Conservation (phyloP, 2,888 invertebrate genomes). For the Falcaria lacertinaria region DNA sequence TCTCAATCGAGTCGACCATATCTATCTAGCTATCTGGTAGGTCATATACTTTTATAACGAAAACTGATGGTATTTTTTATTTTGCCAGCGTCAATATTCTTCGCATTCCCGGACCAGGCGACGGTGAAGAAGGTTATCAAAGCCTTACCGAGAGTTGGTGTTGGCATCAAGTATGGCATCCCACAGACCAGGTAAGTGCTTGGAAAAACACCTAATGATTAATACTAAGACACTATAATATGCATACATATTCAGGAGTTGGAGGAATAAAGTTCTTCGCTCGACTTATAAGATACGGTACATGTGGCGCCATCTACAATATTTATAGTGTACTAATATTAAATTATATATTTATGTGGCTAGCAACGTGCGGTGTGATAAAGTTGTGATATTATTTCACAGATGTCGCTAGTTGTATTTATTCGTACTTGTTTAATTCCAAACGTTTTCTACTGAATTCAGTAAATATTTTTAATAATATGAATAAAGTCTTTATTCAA, state of each 20-base stretch:
- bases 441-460: too few relatives aligned
- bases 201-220: too few relatives aligned
- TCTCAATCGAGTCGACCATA: too few relatives aligned
- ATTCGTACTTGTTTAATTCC: too few relatives aligned
- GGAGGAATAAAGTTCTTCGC: too few relatives aligned
- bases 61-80: too few relatives aligned
- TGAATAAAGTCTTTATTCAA: too few relatives aligned
- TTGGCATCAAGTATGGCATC: slow-evolving; percentile 99
- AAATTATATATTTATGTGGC: slow-evolving; percentile 27
- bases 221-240: too few relatives aligned
- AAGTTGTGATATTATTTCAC: slow-evolving; percentile 2
- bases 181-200: slow-evolving; percentile 93
- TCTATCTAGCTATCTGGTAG: too few relatives aligned
- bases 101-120: slow-evolving; percentile 97
- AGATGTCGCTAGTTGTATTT: slow-evolving; percentile 28
- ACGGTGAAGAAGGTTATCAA: slow-evolving; percentile 99
- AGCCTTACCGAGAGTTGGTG: slow-evolving; percentile 97
- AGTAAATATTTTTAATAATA: too few relatives aligned
- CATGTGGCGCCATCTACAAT: neutral
- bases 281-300: neutral
- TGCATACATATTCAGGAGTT: too few relatives aligned
- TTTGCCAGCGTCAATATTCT: slow-evolving; percentile 96
- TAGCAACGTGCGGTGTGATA: slow-evolving; percentile 22
- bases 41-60: too few relatives aligned
- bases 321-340: slow-evolving; percentile 16